A percentile compares a stretch with the other conserved stretches of the same genome.
phyloP scores from a whole-genome alignment of 2,113 vertebrate genomes.

The Acanthisitta chloris region DNA sequence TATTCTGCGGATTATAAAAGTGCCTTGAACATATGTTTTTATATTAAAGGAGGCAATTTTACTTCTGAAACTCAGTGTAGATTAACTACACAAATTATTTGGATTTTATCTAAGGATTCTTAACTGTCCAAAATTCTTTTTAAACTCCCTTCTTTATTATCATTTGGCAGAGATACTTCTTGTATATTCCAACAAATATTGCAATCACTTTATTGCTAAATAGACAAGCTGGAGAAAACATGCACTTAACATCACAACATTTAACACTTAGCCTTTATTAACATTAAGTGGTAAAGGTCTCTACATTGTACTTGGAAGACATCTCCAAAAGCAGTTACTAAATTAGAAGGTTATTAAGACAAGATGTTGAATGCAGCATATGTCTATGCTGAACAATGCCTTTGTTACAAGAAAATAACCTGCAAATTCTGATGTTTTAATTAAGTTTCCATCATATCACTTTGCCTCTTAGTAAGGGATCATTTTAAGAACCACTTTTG shows the following conservation, averaged over 20 bases:
- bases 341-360: not conserved
- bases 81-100: conserved; percentile 20
- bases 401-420: not conserved
- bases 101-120: conserved; percentile 50
- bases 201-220: conserved; percentile 55
- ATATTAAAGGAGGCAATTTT: not conserved
- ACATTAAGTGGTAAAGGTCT: not conserved
- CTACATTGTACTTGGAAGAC: not conserved
- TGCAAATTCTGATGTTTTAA: not conserved
- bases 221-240: not conserved
- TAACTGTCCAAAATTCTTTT: conserved; percentile 43
- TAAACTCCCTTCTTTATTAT: conserved; percentile 43
- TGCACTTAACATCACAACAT: not conserved
- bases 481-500: not conserved
- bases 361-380: not conserved
- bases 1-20: not conserved
- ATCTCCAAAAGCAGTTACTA: not conserved
- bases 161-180: conserved; percentile 46
- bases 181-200: conserved; percentile 50
- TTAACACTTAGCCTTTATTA: not conserved
- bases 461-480: not conserved
- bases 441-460: not conserved
- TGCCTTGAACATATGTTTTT: not conserved
- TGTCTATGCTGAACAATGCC: not conserved
- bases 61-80: not conserved